A percentile compares a stretch with the other conserved stretches of the same genome.
phyloP scores from a whole-genome alignment of 2,113 vertebrate species.

The Lagopus leucura region DNA sequence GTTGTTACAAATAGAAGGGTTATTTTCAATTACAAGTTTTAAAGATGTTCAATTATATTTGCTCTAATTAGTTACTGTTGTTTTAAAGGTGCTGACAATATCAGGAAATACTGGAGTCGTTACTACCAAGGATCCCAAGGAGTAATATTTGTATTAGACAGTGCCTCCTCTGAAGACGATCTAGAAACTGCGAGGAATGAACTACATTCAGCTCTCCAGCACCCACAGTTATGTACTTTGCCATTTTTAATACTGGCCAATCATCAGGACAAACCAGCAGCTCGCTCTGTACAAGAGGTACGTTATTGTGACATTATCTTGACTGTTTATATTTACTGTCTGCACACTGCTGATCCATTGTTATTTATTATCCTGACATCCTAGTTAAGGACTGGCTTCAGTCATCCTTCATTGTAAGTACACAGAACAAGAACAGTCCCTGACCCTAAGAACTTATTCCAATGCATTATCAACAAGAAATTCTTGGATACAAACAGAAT shows the following conservation, averaged over 20 bases:
- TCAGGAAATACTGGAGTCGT: constrained; percentile 98
- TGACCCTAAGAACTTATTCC: background rate
- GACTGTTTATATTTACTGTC: background rate
- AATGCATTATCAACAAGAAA: background rate
- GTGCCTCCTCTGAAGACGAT: constrained; percentile 93
- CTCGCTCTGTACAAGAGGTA: constrained; percentile 94
- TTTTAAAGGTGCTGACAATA: constrained; percentile 91
- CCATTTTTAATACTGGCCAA: constrained; percentile 98
- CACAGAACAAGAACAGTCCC: background rate
- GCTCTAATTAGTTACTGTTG: constrained; percentile 56
- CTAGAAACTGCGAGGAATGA: constrained; percentile 93
- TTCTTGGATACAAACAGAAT: background rate
- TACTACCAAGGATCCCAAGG: constrained; percentile 99
- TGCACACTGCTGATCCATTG: background rate
- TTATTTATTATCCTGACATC: background rate
- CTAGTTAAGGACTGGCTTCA: background rate
- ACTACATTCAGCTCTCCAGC: constrained; percentile 95
- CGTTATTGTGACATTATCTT: constrained; percentile 24
- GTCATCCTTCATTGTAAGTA: background rate
- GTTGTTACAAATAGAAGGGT: background rate
- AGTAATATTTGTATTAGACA: constrained; percentile 96
- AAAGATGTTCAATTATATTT: background rate
- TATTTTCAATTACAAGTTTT: background rate
- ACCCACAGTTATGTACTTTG: constrained; percentile 96
- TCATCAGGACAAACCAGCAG: constrained; percentile 97